These are phyloP conservation scores for Taurulus bubalis DNA, from an alignment of 2,113 vertebrate genomes.

Conservation along the genomic window DNA sequence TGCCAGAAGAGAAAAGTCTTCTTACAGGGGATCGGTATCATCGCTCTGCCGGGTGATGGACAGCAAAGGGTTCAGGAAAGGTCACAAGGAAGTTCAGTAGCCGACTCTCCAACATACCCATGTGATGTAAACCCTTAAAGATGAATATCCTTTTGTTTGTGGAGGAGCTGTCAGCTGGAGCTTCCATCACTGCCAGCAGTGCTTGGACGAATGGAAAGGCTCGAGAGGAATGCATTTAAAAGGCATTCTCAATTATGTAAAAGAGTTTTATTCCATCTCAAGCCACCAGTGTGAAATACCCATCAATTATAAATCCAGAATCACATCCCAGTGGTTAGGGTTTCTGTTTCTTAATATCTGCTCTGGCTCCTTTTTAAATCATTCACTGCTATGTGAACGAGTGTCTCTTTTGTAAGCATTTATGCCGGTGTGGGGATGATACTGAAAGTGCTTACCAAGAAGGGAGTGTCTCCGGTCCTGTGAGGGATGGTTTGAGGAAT, in stretches of 20 bases:
- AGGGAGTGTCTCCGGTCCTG: constrained; percentile 44
- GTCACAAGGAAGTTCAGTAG: constrained; percentile 22
- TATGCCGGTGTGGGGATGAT: constrained; percentile 35
- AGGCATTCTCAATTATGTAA: constrained; percentile 59
- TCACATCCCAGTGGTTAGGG: constrained; percentile 50
- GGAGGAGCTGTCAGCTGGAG: constrained; percentile 32
- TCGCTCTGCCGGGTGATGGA: constrained; percentile 42
- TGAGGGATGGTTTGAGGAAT: constrained; percentile 46
- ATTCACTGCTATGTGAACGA: constrained; percentile 27
- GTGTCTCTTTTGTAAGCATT: constrained; percentile 31
- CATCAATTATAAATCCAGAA: constrained; percentile 63
- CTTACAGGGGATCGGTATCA: constrained; percentile 46
- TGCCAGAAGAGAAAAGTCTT: constrained; percentile 10
- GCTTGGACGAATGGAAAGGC: constrained; percentile 49
- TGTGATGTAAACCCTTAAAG: constrained; percentile 6
- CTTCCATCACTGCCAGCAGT: constrained; percentile 16
- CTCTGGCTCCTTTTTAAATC: constrained; percentile 40
- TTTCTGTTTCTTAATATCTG: constrained; percentile 51
- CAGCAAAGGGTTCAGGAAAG: constrained; percentile 23
- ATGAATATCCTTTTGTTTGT: constrained; percentile 37
- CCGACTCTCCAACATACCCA: not conserved
- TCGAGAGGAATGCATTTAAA: constrained; percentile 57
- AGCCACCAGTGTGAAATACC: constrained; percentile 58
- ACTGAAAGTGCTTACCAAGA: constrained; percentile 17
- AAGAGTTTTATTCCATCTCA: constrained; percentile 57